These are phyloP conservation scores for Pristionchus pacificus DNA, from an alignment of 1,140 invertebrate species.

Conservation along the genomic window DNA sequence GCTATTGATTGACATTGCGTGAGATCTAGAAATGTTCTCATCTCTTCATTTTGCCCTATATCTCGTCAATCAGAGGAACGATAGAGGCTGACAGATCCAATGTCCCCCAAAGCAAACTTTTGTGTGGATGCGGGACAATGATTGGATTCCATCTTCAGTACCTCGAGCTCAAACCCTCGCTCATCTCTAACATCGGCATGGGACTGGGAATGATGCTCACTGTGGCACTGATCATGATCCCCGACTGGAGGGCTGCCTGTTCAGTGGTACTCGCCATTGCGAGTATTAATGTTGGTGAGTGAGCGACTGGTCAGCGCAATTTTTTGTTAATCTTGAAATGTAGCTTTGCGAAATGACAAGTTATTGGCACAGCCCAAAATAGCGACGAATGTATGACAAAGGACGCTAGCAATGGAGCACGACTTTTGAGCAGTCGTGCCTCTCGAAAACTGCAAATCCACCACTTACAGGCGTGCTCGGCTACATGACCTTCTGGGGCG, in stretches of 20 bases:
- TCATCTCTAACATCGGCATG: slow-evolving; percentile 74
- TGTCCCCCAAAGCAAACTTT: slow-evolving; percentile 1
- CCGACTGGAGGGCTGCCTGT: slow-evolving; percentile 70
- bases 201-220: slow-evolving; percentile 76
- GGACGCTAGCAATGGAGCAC: too few relatives aligned
- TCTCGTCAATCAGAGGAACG: too few relatives aligned
- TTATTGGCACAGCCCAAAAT: too few relatives aligned
- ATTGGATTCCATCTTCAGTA: slow-evolving; percentile 29
- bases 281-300: slow-evolving; percentile 68
- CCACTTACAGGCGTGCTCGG: slow-evolving; percentile 67
- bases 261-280: slow-evolving; percentile 74
- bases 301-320: slow-evolving; percentile 60
- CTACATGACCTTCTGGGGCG: slow-evolving; percentile 75
- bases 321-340: slow-evolving; percentile 18
- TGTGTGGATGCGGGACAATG: too few relatives aligned
- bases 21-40: too few relatives aligned
- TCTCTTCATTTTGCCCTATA: too few relatives aligned
- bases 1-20: too few relatives aligned
- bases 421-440: too few relatives aligned
- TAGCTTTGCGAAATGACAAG: too few relatives aligned
- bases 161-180: slow-evolving; percentile 60
- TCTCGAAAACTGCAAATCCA: too few relatives aligned
- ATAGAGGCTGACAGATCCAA: background rate
- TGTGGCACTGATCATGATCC: slow-evolving; percentile 74
- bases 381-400: too few relatives aligned